phyloP scores from a whole-genome alignment of 2,888 invertebrate genomes.

The Empis stercorea region DNA sequence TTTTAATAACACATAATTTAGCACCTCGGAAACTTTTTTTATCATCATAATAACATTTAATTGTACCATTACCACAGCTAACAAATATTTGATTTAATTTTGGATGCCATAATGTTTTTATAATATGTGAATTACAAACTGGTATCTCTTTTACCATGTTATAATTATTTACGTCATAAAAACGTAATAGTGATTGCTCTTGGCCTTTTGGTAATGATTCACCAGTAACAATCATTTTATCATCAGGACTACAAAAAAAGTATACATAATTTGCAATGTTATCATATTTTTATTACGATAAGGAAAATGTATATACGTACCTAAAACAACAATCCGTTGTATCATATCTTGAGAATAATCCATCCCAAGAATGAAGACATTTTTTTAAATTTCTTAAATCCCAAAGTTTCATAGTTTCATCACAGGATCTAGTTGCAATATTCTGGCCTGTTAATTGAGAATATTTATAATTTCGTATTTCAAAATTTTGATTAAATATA shows the following conservation, averaged over 20 bases:
- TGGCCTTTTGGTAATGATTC: slow-evolving; percentile 59
- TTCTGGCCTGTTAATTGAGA: slow-evolving; percentile 18
- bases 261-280: too few species aligned
- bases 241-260: slow-evolving; percentile 93
- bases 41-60: slow-evolving; percentile 85
- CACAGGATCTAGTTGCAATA: slow-evolving; percentile 71
- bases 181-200: slow-evolving; percentile 55
- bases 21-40: slow-evolving; percentile 80
- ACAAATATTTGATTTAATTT: slow-evolving; percentile 94
- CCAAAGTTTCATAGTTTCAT: slow-evolving; percentile 93
- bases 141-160: slow-evolving; percentile 59
- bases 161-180: slow-evolving; percentile 68
- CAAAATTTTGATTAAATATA: background rate
- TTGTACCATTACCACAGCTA: slow-evolving; percentile 79
- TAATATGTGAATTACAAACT: slow-evolving; percentile 68
- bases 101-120: slow-evolving; percentile 90
- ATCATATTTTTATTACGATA: too few species aligned
- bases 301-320: slow-evolving; percentile 1
- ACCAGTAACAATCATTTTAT: slow-evolving; percentile 76
- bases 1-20: slow-evolving; percentile 74
- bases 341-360: slow-evolving; percentile 73
- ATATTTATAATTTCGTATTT: background rate
- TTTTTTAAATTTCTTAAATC: slow-evolving; percentile 74
- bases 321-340: slow-evolving; percentile 54
- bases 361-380: slow-evolving; percentile 53